Evolutionary conservation across 2,888 invertebrate genomes (phyloP).

Genomic region (Tetragonula carbonaria): DNA sequence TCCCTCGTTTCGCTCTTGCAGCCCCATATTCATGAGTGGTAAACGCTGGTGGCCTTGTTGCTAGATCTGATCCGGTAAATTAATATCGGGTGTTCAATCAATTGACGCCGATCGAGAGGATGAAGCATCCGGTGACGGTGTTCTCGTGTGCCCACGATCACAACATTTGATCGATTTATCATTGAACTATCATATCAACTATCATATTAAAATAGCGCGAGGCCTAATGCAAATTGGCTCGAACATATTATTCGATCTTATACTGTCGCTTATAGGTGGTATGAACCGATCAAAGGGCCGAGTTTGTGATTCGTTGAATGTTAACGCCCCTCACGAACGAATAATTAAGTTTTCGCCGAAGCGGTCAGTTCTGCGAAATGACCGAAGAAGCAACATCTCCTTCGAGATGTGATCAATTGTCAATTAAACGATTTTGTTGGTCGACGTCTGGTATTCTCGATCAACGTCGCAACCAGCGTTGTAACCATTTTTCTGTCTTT

Average conservation of each 20-base stretch:
- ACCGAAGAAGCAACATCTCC: slow-evolving; percentile 12
- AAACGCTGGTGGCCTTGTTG: slow-evolving; percentile 57
- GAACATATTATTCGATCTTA: slow-evolving; percentile 7
- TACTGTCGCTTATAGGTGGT: slow-evolving; percentile 21
- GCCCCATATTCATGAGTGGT: slow-evolving; percentile 36
- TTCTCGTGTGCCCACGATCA: slow-evolving; percentile 26
- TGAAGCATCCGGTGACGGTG: slow-evolving; percentile 52
- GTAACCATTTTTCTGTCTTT: not conserved
- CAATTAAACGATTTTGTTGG: slow-evolving; percentile 38
- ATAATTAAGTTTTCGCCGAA: slow-evolving; percentile 48
- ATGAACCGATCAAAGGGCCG: not conserved
- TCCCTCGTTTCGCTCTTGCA: slow-evolving; percentile 35
- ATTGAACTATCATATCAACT: not conserved
- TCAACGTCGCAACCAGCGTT: not conserved
- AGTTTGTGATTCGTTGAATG: slow-evolving; percentile 28
- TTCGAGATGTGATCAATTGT: slow-evolving; percentile 37
- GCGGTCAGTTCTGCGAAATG: slow-evolving; percentile 44
- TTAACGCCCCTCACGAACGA: slow-evolving; percentile 4
- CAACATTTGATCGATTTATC: slow-evolving; percentile 34
- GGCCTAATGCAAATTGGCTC: slow-evolving; percentile 2
- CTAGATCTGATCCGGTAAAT: slow-evolving; percentile 51
- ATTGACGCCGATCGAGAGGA: slow-evolving; percentile 63
- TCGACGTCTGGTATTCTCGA: slow-evolving; percentile 12
- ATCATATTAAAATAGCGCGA: not conserved
- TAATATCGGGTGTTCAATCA: slow-evolving; percentile 65